phyloP scores from a whole-genome alignment of 2,113 vertebrate genomes.

The Macquaria ambigua region DNA sequence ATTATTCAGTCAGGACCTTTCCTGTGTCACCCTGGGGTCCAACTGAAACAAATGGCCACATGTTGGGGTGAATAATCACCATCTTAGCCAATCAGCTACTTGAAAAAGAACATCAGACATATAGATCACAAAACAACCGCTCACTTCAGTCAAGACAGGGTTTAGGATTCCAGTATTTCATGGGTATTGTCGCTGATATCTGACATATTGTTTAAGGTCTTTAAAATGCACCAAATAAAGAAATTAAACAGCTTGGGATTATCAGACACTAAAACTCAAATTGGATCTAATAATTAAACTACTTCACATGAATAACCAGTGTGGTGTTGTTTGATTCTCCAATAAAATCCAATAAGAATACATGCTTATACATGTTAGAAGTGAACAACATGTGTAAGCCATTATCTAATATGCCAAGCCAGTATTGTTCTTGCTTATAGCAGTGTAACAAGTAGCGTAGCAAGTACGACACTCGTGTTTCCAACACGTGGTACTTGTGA shows the following conservation, averaged over 20 bases:
- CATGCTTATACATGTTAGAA: neutral
- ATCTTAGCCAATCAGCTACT: slow-evolving; percentile 21
- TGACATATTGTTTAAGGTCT: neutral
- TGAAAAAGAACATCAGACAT: neutral
- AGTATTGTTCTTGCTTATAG: neutral
- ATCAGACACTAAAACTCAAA: neutral
- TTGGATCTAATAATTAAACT: neutral
- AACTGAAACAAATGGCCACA: slow-evolving; percentile 22
- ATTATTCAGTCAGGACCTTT: slow-evolving; percentile 55
- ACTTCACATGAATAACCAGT: neutral
- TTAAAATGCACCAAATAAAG: neutral
- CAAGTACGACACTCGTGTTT: too few species aligned
- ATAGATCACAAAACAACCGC: neutral
- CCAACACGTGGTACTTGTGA: neutral
- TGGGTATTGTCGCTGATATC: too few species aligned
- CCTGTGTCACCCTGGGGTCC: slow-evolving; percentile 26
- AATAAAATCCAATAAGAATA: neutral
- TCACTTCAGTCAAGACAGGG: neutral
- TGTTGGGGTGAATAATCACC: slow-evolving; percentile 15
- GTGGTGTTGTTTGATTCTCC: neutral
- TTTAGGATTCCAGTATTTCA: neutral
- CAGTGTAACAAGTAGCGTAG: too few species aligned
- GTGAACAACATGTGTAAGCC: neutral
- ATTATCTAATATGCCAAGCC: neutral
- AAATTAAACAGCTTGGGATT: neutral